Base-by-base conservation (phyloP, 2,113 vertebrate species). In the Festucalex cinctus region DNA sequence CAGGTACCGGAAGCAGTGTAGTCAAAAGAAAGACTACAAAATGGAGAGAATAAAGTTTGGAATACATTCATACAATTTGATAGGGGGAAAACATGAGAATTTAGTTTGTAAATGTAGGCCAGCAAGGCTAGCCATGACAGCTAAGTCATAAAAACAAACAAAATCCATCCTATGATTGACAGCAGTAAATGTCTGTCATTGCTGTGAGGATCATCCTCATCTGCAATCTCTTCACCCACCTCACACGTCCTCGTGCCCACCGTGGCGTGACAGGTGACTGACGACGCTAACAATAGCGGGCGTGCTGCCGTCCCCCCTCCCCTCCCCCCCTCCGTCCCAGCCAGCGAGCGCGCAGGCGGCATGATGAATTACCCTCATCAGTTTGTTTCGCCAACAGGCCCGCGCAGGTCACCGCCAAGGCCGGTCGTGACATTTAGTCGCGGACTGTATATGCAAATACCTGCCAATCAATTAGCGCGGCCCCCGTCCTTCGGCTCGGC, bases 321-420 rank as follows among this genome's bases (percentile, higher is more conserved):
- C n/a, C n/a, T n/a, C 36, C 74, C 64, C 81, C 46, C 71, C 76
- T 85, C 86, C 68, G 74, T 32, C 26, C 14, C 74, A 58, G 81
- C 28, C 28, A 32, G 28, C 28, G 28, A 32, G 28, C 76, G 84
- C 82, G 46, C 72, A 37, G 65, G 80, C 81, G 60, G 80, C 82
- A 86, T 92, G 91, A 92, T 92, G 86, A 92, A 92, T 92, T 90
- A 91, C 88, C 86, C 86, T 91, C 89, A 90, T 92, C 91, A 88
- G 85, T 90, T 91, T 91, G 89, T 90, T 91, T 89, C 87, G 88
- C 89, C 88, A 85, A 70, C 83, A 85, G 39, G 89, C 85, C 84
- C 87, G 77, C 86, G 79, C 85, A 85, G 90, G 91, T 92, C 91
- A 90, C 74, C 78, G 67, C 80, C 85, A 84, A 90, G 84, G 88